Evolutionary conservation across 30 jellyfish, hydroid and myxozoan genomes (phyloP).

Genomic region (Clytia hemisphaerica): DNA sequence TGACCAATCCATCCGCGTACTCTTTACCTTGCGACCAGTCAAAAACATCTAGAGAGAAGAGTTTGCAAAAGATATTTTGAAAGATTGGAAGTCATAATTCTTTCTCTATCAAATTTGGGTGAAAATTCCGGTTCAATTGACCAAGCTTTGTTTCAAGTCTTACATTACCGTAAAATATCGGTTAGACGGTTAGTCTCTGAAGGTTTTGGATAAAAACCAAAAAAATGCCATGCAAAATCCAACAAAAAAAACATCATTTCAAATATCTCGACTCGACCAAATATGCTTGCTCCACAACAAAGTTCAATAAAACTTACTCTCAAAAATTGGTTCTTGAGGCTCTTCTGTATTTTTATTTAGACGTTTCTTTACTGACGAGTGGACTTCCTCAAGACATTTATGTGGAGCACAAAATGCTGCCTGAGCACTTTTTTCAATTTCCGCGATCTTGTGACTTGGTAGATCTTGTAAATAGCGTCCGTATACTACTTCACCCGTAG

Average conservation of each 20-base stretch:
- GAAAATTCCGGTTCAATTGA: background rate
- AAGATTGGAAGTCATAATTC: background rate
- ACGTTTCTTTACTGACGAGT: constrained; percentile 28
- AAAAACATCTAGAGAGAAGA: constrained; percentile 25
- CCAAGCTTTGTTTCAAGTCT: too few species aligned
- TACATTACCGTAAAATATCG: too few species aligned
- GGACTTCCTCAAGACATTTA: constrained; percentile 34
- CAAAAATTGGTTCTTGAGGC: background rate
- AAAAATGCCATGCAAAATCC: too few species aligned
- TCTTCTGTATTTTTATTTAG: constrained; percentile 14
- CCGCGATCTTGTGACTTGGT: constrained; percentile 45
- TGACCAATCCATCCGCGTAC: constrained; percentile 63
- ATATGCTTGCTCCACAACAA: too few species aligned
- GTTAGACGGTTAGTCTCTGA: too few species aligned
- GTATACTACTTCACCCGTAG: constrained; percentile 19
- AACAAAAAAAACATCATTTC: too few species aligned
- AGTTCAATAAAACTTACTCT: too few species aligned
- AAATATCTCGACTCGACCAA: too few species aligned
- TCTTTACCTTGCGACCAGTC: constrained; percentile 65
- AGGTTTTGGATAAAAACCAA: too few species aligned
- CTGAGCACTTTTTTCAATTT: constrained; percentile 13
- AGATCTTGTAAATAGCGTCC: constrained; percentile 58
- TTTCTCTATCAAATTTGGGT: background rate
- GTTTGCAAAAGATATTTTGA: background rate
- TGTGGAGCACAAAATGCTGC: constrained; percentile 65